Evolutionary conservation across 2,113 vertebrate genomes (phyloP).

Genomic region (Leucoraja erinaceus): DNA sequence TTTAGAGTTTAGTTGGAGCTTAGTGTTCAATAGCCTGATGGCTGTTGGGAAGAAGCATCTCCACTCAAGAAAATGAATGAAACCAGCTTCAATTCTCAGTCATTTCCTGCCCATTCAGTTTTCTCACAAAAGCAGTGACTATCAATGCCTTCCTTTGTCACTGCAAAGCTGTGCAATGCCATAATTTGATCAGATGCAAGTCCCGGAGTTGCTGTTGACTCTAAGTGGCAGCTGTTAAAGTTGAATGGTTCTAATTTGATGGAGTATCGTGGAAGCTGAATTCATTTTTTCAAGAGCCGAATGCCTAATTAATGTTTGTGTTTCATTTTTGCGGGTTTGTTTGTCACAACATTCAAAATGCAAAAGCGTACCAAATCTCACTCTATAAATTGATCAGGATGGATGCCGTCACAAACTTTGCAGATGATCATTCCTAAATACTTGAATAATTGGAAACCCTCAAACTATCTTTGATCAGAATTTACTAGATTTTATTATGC

Average conservation of each 20-base stretch:
- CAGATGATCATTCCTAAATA: background rate
- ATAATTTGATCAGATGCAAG: background rate
- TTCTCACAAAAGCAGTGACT: background rate
- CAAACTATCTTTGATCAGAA: too few species aligned
- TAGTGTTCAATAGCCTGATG: too few species aligned
- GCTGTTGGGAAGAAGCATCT: too few species aligned
- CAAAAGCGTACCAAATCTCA: background rate
- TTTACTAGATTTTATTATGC: too few species aligned
- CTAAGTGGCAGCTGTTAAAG: slow-evolving; percentile 12
- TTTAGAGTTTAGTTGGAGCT: too few species aligned
- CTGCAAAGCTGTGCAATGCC: background rate
- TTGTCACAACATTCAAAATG: background rate
- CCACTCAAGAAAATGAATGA: background rate
- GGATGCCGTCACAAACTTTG: too few species aligned
- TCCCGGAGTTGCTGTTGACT: background rate
- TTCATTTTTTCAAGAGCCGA: background rate
- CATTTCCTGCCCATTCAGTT: background rate
- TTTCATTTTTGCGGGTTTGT: background rate
- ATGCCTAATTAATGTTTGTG: slow-evolving; percentile 30
- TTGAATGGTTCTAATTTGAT: slow-evolving; percentile 1
- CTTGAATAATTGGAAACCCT: background rate
- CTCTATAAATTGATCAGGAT: background rate
- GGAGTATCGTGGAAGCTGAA: background rate
- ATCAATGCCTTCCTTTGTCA: background rate
- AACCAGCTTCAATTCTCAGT: background rate